Percentiles rank a stretch among this genome's conserved stretches.
Conservation (phyloP, 2,797 vertebrate genomes). For the Hemitrygon akajei region DNA sequence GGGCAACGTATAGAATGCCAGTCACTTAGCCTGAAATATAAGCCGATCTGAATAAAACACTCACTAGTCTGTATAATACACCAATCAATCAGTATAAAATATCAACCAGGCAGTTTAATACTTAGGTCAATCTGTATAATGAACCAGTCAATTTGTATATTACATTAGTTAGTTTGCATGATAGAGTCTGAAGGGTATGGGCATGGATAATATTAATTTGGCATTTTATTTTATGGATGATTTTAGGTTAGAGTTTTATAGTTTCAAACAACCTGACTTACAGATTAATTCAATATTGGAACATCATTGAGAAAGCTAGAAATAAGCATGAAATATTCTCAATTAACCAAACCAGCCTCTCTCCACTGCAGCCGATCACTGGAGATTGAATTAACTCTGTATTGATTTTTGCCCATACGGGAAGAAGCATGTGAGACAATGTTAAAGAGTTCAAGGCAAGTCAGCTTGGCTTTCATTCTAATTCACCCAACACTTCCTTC, state of each 20-base stretch:
- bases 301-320: not conserved
- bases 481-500: constrained; percentile 36
- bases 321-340: constrained; percentile 21
- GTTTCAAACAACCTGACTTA: not conserved
- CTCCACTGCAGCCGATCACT: not conserved
- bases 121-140: not conserved
- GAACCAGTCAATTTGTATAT: not conserved
- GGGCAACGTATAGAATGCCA: not conserved
- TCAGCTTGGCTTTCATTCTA: constrained; percentile 28
- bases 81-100: not conserved
- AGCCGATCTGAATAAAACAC: not conserved
- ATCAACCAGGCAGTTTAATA: not conserved
- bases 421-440: constrained; percentile 33
- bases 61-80: not conserved
- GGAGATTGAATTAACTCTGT: constrained; percentile 32
- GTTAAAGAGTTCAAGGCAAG: constrained; percentile 33
- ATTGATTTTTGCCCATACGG: constrained; percentile 32
- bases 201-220: not conserved
- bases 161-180: not conserved
- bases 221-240: not conserved
- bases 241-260: not conserved
- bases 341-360: constrained; percentile 22
- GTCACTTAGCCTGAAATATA: not conserved
- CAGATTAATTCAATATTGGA: not conserved
- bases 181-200: not conserved